phyloP scores from a whole-genome alignment of 2,797 vertebrate species.

The Acestrorhynchus altus region DNA sequence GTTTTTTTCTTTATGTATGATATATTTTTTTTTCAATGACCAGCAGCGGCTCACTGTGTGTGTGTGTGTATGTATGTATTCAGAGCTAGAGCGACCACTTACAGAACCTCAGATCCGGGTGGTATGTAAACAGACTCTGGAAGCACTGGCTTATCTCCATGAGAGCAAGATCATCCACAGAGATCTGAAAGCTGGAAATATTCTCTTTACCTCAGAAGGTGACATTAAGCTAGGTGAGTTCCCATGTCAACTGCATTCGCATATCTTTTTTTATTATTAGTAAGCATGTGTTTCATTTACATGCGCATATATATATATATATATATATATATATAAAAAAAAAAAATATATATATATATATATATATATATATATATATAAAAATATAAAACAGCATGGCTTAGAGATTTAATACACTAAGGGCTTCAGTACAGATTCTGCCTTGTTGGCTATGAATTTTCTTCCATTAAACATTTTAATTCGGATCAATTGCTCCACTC shows the following conservation, averaged over 20 bases:
- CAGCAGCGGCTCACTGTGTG: not conserved
- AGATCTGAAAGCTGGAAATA: conserved; percentile 98
- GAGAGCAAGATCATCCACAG: conserved; percentile 98
- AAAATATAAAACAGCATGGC: no score
- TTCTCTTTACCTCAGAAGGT: conserved; percentile 93
- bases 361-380: no score
- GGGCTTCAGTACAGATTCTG: not conserved
- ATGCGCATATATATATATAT: not conserved
- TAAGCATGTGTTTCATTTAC: not conserved
- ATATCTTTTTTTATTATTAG: not conserved
- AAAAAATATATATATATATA: no score
- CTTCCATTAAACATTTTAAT: conserved; percentile 18
- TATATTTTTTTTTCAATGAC: not conserved
- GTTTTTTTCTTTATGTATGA: not conserved
- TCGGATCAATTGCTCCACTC: conserved; percentile 67
- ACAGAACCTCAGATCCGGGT: conserved; percentile 98
- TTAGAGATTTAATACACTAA: not conserved
- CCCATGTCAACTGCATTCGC: not conserved
- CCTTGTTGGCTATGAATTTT: conserved; percentile 14
- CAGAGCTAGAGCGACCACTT: conserved; percentile 95
- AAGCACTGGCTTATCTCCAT: conserved; percentile 93
- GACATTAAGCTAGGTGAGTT: conserved; percentile 95
- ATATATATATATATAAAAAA: no score
- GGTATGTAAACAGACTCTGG: conserved; percentile 94
- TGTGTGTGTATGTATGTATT: conserved; percentile 42